phyloP scores from a whole-genome alignment of 30 jellyfish, hydroid and myxozoan species.

The Rhopilema esculentum region DNA sequence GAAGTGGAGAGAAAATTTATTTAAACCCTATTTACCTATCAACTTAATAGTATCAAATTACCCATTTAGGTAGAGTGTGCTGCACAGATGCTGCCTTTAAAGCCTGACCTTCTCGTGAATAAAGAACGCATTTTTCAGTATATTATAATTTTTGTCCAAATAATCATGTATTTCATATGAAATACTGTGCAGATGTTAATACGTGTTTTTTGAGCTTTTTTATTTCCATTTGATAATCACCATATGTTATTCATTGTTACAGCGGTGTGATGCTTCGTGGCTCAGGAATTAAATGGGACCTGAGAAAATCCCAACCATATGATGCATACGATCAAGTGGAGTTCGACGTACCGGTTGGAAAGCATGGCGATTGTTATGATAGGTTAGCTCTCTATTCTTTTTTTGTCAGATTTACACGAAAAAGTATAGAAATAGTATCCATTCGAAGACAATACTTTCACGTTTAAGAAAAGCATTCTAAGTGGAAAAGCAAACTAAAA shows the following conservation, averaged over 20 bases:
- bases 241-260: background rate
- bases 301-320: slow-evolving; percentile 94
- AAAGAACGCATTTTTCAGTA: no score
- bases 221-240: background rate
- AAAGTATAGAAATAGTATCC: no score
- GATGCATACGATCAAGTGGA: slow-evolving; percentile 95
- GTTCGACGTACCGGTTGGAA: slow-evolving; percentile 97
- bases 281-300: slow-evolving; percentile 96
- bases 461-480: background rate
- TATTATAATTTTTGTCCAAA: no score
- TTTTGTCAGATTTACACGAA: background rate
- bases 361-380: slow-evolving; percentile 95
- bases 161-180: no score
- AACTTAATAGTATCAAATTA: no score
- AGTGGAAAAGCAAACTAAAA: background rate
- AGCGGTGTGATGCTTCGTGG: slow-evolving; percentile 98
- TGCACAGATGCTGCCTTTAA: no score
- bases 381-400: slow-evolving; percentile 40
- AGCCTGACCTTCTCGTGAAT: no score
- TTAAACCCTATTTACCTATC: no score
- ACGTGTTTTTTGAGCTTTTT: no score
- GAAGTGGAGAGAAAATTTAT: no score
- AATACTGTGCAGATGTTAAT: no score
- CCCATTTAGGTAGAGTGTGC: no score
- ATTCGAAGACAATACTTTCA: background rate